phyloP scores from a whole-genome alignment of 2,797 vertebrate species.

The Cossypha caffra region DNA sequence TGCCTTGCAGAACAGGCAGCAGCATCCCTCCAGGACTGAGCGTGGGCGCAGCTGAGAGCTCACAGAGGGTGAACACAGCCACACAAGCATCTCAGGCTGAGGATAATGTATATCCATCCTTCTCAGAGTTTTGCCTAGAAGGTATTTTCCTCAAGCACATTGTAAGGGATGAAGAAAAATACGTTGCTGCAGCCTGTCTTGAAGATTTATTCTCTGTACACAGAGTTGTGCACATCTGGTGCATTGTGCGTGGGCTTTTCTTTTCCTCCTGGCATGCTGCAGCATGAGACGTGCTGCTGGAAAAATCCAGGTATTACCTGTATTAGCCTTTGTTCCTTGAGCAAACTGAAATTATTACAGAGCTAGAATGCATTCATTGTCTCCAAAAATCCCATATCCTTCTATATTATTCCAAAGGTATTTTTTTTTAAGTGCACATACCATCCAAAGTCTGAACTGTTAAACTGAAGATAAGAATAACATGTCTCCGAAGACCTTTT shows the following conservation, averaged over 20 bases:
- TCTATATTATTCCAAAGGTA: background rate
- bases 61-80: background rate
- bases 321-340: background rate
- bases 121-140: background rate
- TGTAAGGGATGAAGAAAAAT: slow-evolving; percentile 5
- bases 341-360: background rate
- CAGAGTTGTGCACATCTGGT: background rate
- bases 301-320: background rate
- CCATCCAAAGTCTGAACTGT: background rate
- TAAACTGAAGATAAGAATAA: background rate
- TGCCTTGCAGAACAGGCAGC: background rate
- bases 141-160: background rate
- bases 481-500: background rate
- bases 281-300: background rate
- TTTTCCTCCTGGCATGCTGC: background rate
- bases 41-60: background rate
- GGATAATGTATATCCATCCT: background rate
- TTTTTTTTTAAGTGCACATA: background rate
- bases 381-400: background rate
- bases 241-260: background rate
- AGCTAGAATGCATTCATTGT: background rate
- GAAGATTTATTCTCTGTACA: background rate
- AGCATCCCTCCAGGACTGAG: background rate
- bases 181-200: background rate
- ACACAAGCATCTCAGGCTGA: background rate